A percentile compares a stretch with the other conserved stretches of the same genome.
These are phyloP conservation scores for Nycticorax nycticorax DNA, from an alignment of 2,113 vertebrate genomes.

Conservation along the genomic window DNA sequence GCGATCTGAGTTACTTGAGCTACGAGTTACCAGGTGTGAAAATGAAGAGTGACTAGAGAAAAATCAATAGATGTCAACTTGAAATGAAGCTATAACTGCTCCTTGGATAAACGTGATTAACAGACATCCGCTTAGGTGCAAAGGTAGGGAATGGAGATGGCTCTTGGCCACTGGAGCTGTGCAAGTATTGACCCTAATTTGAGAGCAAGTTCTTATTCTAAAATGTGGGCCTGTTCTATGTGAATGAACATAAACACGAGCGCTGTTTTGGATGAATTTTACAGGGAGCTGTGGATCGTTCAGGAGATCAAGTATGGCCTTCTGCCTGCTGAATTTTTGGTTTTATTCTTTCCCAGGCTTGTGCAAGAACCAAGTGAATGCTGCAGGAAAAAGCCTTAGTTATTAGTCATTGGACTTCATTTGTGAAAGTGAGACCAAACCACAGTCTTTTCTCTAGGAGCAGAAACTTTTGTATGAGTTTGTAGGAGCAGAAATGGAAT, in stretches of 20 bases:
- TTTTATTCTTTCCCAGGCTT: background rate
- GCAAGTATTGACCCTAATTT: background rate
- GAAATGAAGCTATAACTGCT: background rate
- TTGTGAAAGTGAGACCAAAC: conserved; percentile 39
- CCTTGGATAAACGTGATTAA: background rate
- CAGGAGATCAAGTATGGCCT: background rate
- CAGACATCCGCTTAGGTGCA: no score
- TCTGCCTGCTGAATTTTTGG: background rate
- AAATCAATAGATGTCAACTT: background rate
- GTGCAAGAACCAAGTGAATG: background rate
- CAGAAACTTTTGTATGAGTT: background rate
- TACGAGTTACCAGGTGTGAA: background rate
- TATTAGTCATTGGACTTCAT: background rate
- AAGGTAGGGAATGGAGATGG: background rate
- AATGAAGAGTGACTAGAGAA: background rate
- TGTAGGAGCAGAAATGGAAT: background rate
- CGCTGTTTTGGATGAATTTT: background rate
- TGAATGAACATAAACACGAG: background rate
- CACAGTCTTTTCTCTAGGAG: background rate
- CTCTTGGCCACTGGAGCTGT: rapidly evolving
- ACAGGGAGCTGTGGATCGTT: background rate
- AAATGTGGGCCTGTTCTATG: background rate
- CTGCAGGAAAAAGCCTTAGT: background rate
- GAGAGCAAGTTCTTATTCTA: background rate
- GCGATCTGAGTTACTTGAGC: background rate